Percentiles rank a stretch among this genome's conserved stretches.
These are phyloP conservation scores for Sarcophaga carnaria DNA, from an alignment of 2,888 invertebrate species.

Conservation along the genomic window DNA sequence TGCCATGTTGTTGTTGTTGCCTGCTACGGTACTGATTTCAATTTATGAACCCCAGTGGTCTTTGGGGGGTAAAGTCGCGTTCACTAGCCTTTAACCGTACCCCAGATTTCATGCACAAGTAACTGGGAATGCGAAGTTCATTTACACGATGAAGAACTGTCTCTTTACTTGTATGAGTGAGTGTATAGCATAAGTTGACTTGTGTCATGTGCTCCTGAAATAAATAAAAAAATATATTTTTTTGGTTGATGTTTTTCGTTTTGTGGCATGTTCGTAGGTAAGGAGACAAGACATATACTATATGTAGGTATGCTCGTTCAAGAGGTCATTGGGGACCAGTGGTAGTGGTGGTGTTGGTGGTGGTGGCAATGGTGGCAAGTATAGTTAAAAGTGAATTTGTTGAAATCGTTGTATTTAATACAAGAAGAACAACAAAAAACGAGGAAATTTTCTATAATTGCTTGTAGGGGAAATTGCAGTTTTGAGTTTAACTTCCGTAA, in stretches of 20 bases:
- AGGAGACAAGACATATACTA: background rate
- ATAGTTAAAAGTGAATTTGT: conserved; percentile 71
- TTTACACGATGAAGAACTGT: background rate
- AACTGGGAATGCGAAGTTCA: too few species aligned
- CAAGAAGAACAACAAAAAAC: background rate
- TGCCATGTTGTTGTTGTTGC: conserved; percentile 13
- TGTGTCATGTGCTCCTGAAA: background rate
- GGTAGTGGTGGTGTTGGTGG: background rate
- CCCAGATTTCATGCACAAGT: background rate
- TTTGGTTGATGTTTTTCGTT: conserved; percentile 62
- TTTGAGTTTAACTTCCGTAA: conserved; percentile 82
- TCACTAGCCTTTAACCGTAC: conserved; percentile 54
- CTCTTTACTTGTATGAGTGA: background rate
- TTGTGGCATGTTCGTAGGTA: conserved; percentile 57
- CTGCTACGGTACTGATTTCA: conserved; percentile 78
- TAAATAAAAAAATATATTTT: background rate
- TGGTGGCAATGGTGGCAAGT: background rate
- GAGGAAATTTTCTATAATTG: conserved; percentile 78
- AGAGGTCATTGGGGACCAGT: background rate
- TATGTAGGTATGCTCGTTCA: background rate
- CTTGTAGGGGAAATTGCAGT: conserved; percentile 82
- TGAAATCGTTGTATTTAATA: conserved; percentile 76
- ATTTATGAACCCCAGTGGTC: conserved; percentile 78
- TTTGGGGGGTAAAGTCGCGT: conserved; percentile 53
- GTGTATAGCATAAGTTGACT: background rate